phyloP scores from a whole-genome alignment of 2,888 invertebrate species.

The Rotaria sp. region DNA sequence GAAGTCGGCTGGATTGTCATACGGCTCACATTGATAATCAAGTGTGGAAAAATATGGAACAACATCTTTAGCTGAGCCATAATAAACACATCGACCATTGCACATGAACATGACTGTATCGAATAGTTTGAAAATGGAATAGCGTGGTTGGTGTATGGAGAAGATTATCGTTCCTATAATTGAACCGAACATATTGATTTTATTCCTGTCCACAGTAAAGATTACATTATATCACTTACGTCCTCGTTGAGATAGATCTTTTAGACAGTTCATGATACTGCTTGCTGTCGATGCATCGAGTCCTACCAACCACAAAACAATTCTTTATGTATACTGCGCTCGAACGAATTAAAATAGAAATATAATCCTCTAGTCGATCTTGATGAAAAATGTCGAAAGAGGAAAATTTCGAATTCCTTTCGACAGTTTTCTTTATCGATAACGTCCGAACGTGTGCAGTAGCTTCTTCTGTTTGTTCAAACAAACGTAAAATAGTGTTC shows the following conservation, averaged over 20 bases:
- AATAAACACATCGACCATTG: constrained; percentile 50
- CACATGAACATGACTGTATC: constrained; percentile 50
- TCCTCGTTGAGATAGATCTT: constrained; percentile 46
- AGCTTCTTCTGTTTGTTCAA: too few relatives aligned
- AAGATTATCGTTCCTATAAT: constrained; percentile 50
- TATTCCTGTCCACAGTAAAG: constrained; percentile 42
- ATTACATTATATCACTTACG: constrained; percentile 33
- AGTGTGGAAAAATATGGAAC: not conserved
- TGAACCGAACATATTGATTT: constrained; percentile 44
- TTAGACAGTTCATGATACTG: constrained; percentile 51
- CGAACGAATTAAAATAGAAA: too few relatives aligned
- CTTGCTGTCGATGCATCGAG: constrained; percentile 45
- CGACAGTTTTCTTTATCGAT: too few relatives aligned
- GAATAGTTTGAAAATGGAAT: constrained; percentile 45
- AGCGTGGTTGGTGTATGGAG: constrained; percentile 46
- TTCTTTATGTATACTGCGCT: too few relatives aligned
- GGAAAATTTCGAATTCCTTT: too few relatives aligned
- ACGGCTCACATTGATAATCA: not conserved
- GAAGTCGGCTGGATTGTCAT: not conserved
- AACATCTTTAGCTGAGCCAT: constrained; percentile 45
- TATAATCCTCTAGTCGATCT: too few relatives aligned
- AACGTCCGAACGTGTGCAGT: too few relatives aligned
- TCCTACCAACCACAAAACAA: too few relatives aligned
- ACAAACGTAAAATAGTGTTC: too few relatives aligned
- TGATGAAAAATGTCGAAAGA: too few relatives aligned